Conservation (phyloP, 2,797 vertebrate genomes). For the Protosalanx chinensis region DNA sequence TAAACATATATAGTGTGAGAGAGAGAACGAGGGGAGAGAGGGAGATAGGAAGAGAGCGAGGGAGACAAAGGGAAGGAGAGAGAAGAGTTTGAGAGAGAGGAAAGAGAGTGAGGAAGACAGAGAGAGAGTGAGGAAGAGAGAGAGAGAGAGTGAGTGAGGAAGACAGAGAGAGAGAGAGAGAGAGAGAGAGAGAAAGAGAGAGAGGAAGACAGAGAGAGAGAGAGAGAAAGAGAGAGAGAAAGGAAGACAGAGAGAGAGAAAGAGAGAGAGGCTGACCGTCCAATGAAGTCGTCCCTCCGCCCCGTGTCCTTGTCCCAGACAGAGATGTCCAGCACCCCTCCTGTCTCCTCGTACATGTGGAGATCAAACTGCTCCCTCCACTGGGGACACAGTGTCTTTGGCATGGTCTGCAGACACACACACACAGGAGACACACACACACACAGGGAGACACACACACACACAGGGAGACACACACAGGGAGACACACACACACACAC, state of each 20-base stretch:
- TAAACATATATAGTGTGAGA: neutral
- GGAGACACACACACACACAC: too few species aligned
- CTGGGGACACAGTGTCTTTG: slow-evolving; percentile 90
- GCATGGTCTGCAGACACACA: slow-evolving; percentile 74
- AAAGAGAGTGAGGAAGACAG: too few species aligned
- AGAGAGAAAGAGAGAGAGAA: neutral
- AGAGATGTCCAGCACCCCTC: slow-evolving; percentile 85
- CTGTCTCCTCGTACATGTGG: slow-evolving; percentile 86
- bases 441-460: slow-evolving; percentile 5
- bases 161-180: too few species aligned
- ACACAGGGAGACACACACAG: too few species aligned
- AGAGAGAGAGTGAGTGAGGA: too few species aligned
- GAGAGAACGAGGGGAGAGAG: neutral
- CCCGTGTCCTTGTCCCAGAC: slow-evolving; percentile 92
- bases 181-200: too few species aligned
- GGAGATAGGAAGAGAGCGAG: too few species aligned
- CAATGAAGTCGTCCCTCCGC: slow-evolving; percentile 92
- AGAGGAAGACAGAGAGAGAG: too few species aligned
- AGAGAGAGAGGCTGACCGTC: slow-evolving; percentile 70
- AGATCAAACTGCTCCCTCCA: slow-evolving; percentile 96
- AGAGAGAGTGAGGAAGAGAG: too few species aligned
- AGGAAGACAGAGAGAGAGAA: neutral
- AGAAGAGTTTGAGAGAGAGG: too few species aligned
- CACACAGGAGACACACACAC: slow-evolving; percentile 20
- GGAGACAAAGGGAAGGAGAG: too few species aligned